Conservation (phyloP, 1,140 invertebrate species). For the Drosophila kanapiae region DNA sequence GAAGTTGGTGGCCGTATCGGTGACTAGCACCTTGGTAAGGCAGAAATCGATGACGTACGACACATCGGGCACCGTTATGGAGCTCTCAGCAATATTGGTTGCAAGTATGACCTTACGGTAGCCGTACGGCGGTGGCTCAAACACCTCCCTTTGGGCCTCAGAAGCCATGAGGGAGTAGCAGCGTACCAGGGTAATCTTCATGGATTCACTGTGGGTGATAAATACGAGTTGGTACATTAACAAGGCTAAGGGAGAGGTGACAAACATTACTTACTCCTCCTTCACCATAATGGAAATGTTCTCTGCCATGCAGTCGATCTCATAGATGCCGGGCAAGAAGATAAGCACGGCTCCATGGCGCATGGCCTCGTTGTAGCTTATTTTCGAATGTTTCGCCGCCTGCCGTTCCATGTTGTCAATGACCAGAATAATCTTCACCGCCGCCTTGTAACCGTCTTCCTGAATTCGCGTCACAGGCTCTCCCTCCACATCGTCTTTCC, state of each 20-base stretch:
- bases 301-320: conserved; percentile 89
- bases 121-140: conserved; percentile 85
- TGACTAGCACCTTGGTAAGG: conserved; percentile 93
- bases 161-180: conserved; percentile 79
- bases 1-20: conserved; percentile 92
- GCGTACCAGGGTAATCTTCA: conserved; percentile 64
- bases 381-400: conserved; percentile 5
- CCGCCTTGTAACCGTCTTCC: conserved; percentile 87
- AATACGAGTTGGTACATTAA: neutral
- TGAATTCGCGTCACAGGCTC: conserved; percentile 86
- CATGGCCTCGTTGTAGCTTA: conserved; percentile 42
- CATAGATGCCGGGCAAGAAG: conserved; percentile 94
- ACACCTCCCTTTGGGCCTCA: conserved; percentile 65
- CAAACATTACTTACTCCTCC: conserved; percentile 51
- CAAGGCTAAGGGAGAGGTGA: neutral
- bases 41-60: conserved; percentile 99
- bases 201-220: conserved; percentile 11
- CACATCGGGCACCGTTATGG: conserved; percentile 97
- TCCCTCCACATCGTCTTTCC: conserved; percentile 78
- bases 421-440: conserved; percentile 88
- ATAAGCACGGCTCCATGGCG: conserved; percentile 90
- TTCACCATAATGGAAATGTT: conserved; percentile 59
- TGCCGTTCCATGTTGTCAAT: conserved; percentile 90
- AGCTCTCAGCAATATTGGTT: conserved; percentile 99
- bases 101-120: conserved; percentile 95